phyloP scores from a whole-genome alignment of 2,888 invertebrate species.

The Callosobruchus maculatus region DNA sequence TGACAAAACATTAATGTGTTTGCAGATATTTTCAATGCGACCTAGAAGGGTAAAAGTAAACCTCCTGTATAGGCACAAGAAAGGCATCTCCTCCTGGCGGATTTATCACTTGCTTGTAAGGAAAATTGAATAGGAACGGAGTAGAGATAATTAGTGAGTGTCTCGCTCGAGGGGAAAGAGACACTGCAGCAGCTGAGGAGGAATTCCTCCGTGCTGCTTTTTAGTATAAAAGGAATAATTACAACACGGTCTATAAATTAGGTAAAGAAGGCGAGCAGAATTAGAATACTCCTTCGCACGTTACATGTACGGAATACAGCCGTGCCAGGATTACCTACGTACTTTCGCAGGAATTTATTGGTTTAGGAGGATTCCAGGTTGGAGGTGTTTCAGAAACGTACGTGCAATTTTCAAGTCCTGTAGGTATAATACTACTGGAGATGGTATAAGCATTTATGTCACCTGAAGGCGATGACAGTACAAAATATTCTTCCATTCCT shows the following conservation, averaged over 20 bases:
- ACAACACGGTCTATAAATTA: slow-evolving; percentile 43
- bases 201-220: slow-evolving; percentile 17
- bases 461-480: too few relatives aligned
- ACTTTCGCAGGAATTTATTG: background rate
- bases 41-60: too few relatives aligned
- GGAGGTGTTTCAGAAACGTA: background rate
- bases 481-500: too few relatives aligned
- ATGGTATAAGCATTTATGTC: too few relatives aligned
- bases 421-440: background rate
- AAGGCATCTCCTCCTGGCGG: background rate
- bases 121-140: slow-evolving; percentile 1
- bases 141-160: background rate
- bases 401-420: background rate
- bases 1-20: too few relatives aligned
- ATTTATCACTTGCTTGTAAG: background rate
- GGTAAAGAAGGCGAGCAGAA: slow-evolving; percentile 34
- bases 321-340: slow-evolving; percentile 6
- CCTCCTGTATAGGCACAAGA: background rate
- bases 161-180: background rate
- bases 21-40: too few relatives aligned
- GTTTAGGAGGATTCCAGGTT: background rate
- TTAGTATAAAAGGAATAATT: slow-evolving; percentile 37
- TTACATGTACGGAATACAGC: slow-evolving; percentile 38
- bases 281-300: slow-evolving; percentile 27
- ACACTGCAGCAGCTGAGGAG: background rate